Conservation (phyloP, 2,113 vertebrate species). For the Phoxinus phoxinus region DNA sequence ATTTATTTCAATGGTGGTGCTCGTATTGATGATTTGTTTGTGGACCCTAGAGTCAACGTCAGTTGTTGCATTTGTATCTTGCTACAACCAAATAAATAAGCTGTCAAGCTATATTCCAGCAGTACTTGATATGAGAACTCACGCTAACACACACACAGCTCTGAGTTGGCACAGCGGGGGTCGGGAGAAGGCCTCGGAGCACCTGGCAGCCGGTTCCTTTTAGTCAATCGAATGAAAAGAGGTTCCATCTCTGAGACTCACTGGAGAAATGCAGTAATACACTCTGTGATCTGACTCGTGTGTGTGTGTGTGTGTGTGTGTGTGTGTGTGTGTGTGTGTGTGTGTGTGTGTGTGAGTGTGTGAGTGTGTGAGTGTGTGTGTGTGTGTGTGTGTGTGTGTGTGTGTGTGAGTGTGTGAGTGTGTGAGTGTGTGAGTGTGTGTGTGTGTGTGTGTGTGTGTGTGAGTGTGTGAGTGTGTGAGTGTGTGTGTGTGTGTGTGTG, state of each 20-base stretch:
- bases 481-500: too few species aligned
- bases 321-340: slow-evolving; percentile 55
- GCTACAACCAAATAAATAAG: slow-evolving; percentile 15
- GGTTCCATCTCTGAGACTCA: slow-evolving; percentile 18
- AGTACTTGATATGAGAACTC: neutral
- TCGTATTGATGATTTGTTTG: slow-evolving; percentile 6
- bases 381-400: too few species aligned
- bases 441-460: too few species aligned
- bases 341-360: too few species aligned
- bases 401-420: too few species aligned
- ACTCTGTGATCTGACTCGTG: slow-evolving; percentile 60
- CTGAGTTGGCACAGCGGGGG: neutral
- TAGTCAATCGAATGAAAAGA: slow-evolving; percentile 30
- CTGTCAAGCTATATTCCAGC: slow-evolving; percentile 7
- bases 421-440: too few species aligned
- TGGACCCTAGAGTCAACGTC: neutral
- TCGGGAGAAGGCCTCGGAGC: neutral
- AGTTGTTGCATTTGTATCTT: slow-evolving; percentile 4
- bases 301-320: slow-evolving; percentile 53
- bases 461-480: too few species aligned
- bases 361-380: too few species aligned
- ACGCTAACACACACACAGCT: neutral
- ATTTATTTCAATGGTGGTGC: slow-evolving; percentile 17
- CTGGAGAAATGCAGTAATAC: slow-evolving; percentile 37
- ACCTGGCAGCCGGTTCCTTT: slow-evolving; percentile 26